These are phyloP conservation scores for Heliconius ethilla DNA, from an alignment of 2,888 invertebrate species.

Conservation along the genomic window DNA sequence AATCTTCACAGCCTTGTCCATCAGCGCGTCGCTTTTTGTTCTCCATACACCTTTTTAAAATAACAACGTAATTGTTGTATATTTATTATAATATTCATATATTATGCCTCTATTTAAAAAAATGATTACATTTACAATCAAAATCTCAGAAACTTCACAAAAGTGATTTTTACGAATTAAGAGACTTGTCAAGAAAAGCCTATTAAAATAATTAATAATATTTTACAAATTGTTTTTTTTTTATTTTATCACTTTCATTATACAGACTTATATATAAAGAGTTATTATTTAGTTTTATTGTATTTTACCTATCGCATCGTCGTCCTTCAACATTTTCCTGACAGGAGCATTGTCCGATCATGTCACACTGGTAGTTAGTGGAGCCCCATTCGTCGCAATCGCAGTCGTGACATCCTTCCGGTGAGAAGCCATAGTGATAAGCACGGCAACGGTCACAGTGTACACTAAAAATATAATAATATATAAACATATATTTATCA, in stretches of 20 bases:
- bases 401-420: conserved; percentile 90
- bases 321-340: conserved; percentile 95
- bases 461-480: conserved; percentile 63
- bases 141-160: too few relatives aligned
- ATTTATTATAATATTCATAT: too few relatives aligned
- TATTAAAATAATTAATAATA: too few relatives aligned
- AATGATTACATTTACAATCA: too few relatives aligned
- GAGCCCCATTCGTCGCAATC: conserved; percentile 96
- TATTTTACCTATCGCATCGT: conserved; percentile 88
- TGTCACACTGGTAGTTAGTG: conserved; percentile 92
- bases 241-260: background rate
- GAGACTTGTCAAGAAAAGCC: too few relatives aligned
- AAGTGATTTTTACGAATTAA: too few relatives aligned
- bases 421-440: conserved; percentile 91
- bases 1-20: conserved; percentile 93
- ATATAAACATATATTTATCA: conserved; percentile 2
- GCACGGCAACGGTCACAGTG: conserved; percentile 90
- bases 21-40: conserved; percentile 92
- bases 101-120: too few relatives aligned
- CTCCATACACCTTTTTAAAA: conserved; percentile 89
- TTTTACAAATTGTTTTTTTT: too few relatives aligned
- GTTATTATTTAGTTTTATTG: background rate
- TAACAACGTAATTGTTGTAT: background rate
- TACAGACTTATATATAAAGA: background rate
- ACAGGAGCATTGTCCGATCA: conserved; percentile 92